Evolutionary conservation across 2,113 vertebrate genomes (phyloP), one percentile per base, ranked within the genome.

Genomic region (Columba livia): DNA sequence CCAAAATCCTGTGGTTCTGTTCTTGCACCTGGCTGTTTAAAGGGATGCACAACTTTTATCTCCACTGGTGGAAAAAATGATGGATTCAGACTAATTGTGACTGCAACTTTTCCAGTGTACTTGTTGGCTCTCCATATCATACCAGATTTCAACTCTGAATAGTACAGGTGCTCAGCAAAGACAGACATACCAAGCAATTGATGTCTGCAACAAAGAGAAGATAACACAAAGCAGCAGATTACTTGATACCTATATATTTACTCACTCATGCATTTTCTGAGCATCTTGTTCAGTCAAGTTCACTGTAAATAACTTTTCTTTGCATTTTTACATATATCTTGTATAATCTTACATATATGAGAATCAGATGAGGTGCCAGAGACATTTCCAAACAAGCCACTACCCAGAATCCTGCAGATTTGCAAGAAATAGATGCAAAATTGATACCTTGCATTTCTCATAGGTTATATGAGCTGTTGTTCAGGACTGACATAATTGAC

Each of bases 161-260:
- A 98, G 96, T 98, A 99, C 7, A 99, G 88, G 25, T 97, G 80
- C 32, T 99, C 98, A 96, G 96, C 97, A 91, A 99, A 99, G 74
- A 99, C 31, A 32, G 98, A 98, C 75, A 99, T 96, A 42, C 97
- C 96, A 89, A 98, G 88, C 57, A 98, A 91, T 38, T 88, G 95
- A 64, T 96, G 96, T 78, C 99, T 99, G 60, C 44, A 91, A 79
- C 60, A 73, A 20, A 93, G 56, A 81, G 81, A 77, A 91, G 34
- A 40, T 44, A 93, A 73, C 78, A 95, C 5, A 69, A 82, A 48
- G 17, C 50, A 13, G 15, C 11, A 70, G 8, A 8, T 91, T 86
- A 70, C 6, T 28, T 47, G 12, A 79, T 66, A 8, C 31, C 24
- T 54, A 11, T 12, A 23, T 40, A 67, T 85, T 78, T 65, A 91